Evolutionary conservation across 2,113 vertebrate genomes (phyloP).

Genomic region (Syngnathoides biaculeatus): DNA sequence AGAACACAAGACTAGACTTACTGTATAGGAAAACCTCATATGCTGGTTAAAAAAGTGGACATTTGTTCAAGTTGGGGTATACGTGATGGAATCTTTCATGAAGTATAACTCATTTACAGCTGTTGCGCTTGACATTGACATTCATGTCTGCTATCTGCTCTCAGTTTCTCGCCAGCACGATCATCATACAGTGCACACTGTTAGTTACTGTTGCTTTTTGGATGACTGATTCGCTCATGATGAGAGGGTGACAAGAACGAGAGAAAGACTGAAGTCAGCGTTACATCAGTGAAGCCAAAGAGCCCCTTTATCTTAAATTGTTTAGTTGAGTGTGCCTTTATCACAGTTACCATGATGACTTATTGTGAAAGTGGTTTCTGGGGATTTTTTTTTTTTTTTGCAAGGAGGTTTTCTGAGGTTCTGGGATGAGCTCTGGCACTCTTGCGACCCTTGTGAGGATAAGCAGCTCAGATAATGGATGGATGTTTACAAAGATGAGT

Average conservation of each 20-base stretch:
- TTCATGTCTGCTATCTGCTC: constrained; percentile 48
- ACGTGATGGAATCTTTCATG: too few species aligned
- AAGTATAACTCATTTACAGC: too few species aligned
- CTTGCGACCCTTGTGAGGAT: too few species aligned
- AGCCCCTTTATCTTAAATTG: not conserved
- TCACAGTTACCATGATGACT: not conserved
- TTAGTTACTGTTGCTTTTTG: constrained; percentile 47
- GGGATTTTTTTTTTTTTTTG: not conserved
- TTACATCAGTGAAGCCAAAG: constrained; percentile 29
- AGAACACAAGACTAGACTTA: too few species aligned
- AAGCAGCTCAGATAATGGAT: too few species aligned
- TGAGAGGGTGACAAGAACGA: constrained; percentile 52
- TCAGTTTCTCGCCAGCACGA: constrained; percentile 57
- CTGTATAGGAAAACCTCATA: too few species aligned
- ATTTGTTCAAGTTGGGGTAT: too few species aligned
- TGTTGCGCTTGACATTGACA: constrained; percentile 58
- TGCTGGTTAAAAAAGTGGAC: too few species aligned
- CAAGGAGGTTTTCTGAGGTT: too few species aligned
- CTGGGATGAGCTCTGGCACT: too few species aligned
- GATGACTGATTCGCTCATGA: constrained; percentile 46
- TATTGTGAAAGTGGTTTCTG: not conserved
- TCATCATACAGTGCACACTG: constrained; percentile 51
- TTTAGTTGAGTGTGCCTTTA: not conserved
- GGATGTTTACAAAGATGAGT: not conserved
- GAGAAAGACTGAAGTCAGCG: constrained; percentile 39